Evolutionary conservation across 1,140 invertebrate genomes (phyloP), one percentile per base, ranked within the genome.

Genomic region (Aplysia californica): DNA sequence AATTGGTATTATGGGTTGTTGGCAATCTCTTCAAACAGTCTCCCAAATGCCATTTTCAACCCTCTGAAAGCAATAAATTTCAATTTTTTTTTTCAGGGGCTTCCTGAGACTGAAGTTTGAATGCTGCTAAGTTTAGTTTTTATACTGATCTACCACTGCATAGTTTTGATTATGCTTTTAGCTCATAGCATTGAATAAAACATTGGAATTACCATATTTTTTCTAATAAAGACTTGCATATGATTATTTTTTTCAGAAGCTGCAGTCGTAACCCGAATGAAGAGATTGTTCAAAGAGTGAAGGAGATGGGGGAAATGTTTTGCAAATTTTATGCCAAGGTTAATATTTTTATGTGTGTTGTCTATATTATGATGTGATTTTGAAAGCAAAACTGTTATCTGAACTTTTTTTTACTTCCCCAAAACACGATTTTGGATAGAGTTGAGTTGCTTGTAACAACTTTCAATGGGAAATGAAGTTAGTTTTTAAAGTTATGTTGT

Each of bases 301-400:
- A 92, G 80, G 91, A 92, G 73, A 92, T 95, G 89, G 93, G 93
- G 38, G 91, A 93, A 64, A 90, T 89, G 59, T 95, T 96, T 88
- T 93, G 92, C 79, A 88, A 87, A 4, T 87, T 90, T 55, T 95
- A 93, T 88, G 91, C 91, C 21, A 91, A 91, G 84, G 88, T 91
- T 80, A 90, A n/a, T n/a, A n/a, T n/a, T n/a, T n/a, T n/a, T n/a
- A n/a, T n/a, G n/a, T n/a, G 70, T 72, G 15, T 31, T 10, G 6
- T 18, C 26, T 10, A 18, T 10, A 61, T 61, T 18, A 10, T 18
- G 18, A 61, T 61, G 26, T 18, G 26, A 61, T 21, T 29, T 18
- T 61, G 58, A 10, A 26, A 21, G 44, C 10, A 50, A 50, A n/a
- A n/a, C 10, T 15, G 44, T 15, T 15, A 15, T 50, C 44, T 50